phyloP scores from a whole-genome alignment of 2,113 vertebrate species.

The Burhinus oedicnemus region DNA sequence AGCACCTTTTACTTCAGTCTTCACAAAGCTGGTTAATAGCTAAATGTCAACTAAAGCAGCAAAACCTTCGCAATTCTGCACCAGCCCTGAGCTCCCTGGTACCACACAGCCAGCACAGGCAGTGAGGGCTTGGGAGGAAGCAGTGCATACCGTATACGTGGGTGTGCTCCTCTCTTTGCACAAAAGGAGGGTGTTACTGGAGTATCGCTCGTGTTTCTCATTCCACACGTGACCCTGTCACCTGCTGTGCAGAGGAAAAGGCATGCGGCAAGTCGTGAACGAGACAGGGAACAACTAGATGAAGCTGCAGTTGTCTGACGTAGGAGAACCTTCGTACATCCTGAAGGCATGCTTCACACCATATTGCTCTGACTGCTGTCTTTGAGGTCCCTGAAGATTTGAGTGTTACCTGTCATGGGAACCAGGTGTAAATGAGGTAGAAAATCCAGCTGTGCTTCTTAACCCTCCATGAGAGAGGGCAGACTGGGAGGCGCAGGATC shows the following conservation, averaged over 20 bases:
- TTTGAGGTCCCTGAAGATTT: background rate
- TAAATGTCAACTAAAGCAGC: conserved; percentile 28
- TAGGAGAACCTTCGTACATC: background rate
- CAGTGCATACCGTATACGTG: accelerated
- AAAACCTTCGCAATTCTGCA: background rate
- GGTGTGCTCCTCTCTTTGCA: background rate
- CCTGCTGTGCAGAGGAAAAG: background rate
- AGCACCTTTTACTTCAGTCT: background rate
- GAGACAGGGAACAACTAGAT: background rate
- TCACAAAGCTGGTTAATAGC: background rate
- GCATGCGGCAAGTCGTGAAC: accelerated
- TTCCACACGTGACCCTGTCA: background rate
- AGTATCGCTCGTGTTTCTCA: background rate
- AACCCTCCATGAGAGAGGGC: background rate
- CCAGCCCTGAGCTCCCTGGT: background rate
- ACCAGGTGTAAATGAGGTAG: background rate
- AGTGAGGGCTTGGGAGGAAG: background rate
- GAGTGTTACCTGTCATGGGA: background rate
- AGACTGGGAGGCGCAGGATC: background rate
- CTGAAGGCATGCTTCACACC: accelerated
- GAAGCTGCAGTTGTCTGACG: background rate
- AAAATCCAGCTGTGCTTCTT: background rate
- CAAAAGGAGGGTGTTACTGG: background rate
- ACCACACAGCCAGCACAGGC: background rate
- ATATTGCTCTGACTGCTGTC: background rate